Base-by-base conservation (phyloP, 2,888 invertebrate species). In the Drosophila leonis region DNA sequence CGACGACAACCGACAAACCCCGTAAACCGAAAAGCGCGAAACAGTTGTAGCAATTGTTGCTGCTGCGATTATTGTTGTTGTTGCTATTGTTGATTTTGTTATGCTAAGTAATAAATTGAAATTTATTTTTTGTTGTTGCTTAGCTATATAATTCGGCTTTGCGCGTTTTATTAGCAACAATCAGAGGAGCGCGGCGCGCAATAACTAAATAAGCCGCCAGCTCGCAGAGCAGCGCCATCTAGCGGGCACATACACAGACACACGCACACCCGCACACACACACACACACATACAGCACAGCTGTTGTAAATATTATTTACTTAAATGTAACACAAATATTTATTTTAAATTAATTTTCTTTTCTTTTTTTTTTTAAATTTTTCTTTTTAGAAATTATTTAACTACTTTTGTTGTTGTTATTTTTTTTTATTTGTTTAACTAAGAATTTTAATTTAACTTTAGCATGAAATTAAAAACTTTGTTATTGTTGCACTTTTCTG, bases 61-160 rank as follows among this genome's bases (percentile, higher is more conserved):
- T 56, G 42, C 42, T 65, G 59, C 52, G 35, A 27, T 64, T 68
- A 48, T 49, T 65, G 46, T 10, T 61, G 48, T 24, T 56, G 24
- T 27, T 52, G 59, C 9, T 70, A 48, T 15, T 77, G 77, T 68
- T 79, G 76, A 70, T 74, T 78, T 78, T 72, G 67, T 75, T 83
- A 67, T 61, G 78, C 71, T 80, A 68, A 72, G 65, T 73, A 80
- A 75, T 85, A 78, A 81, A 86, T 86, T 78, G 72, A 66, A 78
- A 83, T 86, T 82, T 76, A 80, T 81, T 82, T 75, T 65, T 72
- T 52, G 48, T 15, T 65, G 37, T 62, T 61, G 65, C 63, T 41
- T 64, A 67, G 46, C 75, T 82, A 78, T 82, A 78, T 82, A 75
- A 82, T 72, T 70, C 69, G 77, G 69, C 65, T 72, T 83, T 75